Percentiles rank a stretch among this genome's conserved stretches.
phyloP scores from a whole-genome alignment of 2,888 invertebrate genomes.

The Actias luna region DNA sequence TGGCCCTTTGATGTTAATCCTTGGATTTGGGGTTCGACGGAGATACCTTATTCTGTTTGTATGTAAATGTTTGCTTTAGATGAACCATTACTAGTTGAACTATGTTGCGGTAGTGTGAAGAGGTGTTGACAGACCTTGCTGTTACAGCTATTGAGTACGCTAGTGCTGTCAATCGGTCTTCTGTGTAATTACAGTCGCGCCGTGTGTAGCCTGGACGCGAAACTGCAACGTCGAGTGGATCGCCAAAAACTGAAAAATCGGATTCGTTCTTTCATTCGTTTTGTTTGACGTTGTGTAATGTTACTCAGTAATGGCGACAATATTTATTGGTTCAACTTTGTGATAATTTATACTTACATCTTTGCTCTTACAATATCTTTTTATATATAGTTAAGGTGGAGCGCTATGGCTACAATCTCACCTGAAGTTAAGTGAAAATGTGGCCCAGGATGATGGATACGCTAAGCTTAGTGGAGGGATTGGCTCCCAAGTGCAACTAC shows the following conservation, averaged over 20 bases:
- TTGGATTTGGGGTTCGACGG: conserved; percentile 55
- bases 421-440: too few relatives aligned
- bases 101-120: conserved; percentile 20
- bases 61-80: conserved; percentile 51
- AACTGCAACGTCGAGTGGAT: conserved; percentile 49
- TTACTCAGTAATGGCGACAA: neutral
- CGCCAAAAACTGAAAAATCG: conserved; percentile 61
- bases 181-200: conserved; percentile 50
- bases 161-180: conserved; percentile 46
- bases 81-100: conserved; percentile 39
- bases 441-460: too few relatives aligned
- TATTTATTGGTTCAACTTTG: neutral
- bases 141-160: conserved; percentile 37
- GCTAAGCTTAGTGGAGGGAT: too few relatives aligned
- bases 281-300: conserved; percentile 27
- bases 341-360: too few relatives aligned
- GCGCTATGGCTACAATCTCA: too few relatives aligned
- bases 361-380: too few relatives aligned
- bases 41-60: conserved; percentile 46
- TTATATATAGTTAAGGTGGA: too few relatives aligned
- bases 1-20: conserved; percentile 76
- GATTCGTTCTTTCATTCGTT: conserved; percentile 51
- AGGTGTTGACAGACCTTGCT: conserved; percentile 33
- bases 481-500: too few relatives aligned
- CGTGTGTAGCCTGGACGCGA: conserved; percentile 42